These are phyloP conservation scores for Hyposmocoma kahamanoa DNA, from an alignment of 1,140 invertebrate genomes.

Conservation along the genomic window DNA sequence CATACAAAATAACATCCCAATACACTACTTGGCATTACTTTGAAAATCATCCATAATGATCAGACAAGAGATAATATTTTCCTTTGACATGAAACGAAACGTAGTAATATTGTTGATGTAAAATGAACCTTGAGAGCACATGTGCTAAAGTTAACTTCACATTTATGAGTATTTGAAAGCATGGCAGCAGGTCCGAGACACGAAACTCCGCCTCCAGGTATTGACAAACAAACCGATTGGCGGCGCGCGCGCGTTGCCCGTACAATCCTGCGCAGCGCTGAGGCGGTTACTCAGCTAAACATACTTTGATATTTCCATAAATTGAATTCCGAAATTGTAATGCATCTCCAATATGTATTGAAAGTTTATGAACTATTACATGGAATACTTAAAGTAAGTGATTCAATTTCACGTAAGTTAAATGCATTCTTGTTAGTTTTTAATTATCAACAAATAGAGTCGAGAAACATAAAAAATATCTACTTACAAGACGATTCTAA, in stretches of 20 bases:
- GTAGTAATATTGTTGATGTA: no score
- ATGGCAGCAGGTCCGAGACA: slow-evolving; percentile 15
- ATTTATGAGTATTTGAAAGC: neutral
- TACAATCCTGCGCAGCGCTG: slow-evolving; percentile 60
- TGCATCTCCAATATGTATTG: no score
- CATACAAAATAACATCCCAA: slow-evolving; percentile 59
- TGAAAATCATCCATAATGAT: slow-evolving; percentile 27
- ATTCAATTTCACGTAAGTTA: no score
- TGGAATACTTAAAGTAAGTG: no score
- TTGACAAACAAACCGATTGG: slow-evolving; percentile 64
- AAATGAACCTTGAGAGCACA: no score
- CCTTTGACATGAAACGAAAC: no score
- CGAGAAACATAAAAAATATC: no score
- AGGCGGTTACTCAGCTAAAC: neutral
- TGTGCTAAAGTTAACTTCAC: neutral
- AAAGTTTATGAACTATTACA: no score
- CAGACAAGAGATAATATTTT: neutral
- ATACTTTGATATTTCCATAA: slow-evolving; percentile 16
- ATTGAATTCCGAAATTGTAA: slow-evolving; percentile 10
- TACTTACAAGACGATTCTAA: no score
- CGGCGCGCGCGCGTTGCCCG: slow-evolving; percentile 30
- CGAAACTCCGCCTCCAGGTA: slow-evolving; percentile 45
- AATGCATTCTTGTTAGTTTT: no score
- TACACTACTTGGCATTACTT: slow-evolving; percentile 13
- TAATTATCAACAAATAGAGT: no score